phyloP scores from a whole-genome alignment of 2,888 invertebrate genomes.

The Chironomus riparius region DNA sequence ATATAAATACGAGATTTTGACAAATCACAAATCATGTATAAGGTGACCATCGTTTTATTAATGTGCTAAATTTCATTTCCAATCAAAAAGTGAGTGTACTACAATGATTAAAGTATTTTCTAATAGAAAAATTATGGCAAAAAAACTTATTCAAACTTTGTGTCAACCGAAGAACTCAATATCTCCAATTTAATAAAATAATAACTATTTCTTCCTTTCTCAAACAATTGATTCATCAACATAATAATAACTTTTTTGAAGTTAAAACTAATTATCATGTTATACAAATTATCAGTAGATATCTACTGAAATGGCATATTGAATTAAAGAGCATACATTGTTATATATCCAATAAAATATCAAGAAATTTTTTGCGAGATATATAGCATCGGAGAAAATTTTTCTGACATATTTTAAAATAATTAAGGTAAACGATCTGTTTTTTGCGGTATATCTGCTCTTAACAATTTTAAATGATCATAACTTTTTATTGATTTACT shows the following conservation, averaged over 20 bases:
- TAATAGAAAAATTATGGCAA: no score
- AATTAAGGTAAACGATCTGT: no score
- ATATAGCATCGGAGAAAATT: no score
- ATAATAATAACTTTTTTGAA: not conserved
- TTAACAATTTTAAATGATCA: no score
- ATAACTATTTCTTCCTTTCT: not conserved
- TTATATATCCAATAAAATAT: not conserved
- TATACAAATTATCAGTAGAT: not conserved
- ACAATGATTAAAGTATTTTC: no score
- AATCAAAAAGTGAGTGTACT: not conserved
- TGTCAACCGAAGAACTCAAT: not conserved
- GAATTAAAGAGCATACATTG: not conserved
- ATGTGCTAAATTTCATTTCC: no score
- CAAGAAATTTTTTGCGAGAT: no score
- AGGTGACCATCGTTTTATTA: no score
- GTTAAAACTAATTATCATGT: not conserved
- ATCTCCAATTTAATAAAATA: not conserved
- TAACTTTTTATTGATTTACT: no score
- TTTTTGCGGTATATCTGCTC: no score
- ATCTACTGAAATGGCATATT: not conserved
- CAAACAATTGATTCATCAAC: not conserved
- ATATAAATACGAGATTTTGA: no score
- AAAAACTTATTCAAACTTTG: not conserved
- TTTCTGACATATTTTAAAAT: not conserved
- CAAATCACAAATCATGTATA: no score